Conservation (phyloP, 2,797 vertebrate species). For the Sebastolobus alascanus region DNA sequence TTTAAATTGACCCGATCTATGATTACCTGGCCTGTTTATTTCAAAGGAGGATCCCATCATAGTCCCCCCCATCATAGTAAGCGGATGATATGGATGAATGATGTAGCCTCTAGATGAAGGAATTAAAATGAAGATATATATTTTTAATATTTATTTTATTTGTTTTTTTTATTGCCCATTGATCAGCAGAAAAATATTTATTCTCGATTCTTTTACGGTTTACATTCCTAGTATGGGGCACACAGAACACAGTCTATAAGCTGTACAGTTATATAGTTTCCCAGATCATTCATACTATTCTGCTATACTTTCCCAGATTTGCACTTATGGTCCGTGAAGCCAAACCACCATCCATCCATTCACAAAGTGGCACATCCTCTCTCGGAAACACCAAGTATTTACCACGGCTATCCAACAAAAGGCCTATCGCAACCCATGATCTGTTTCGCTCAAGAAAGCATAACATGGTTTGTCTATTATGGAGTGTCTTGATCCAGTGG, state of each 20-base stretch:
- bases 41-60: slow-evolving; percentile 19
- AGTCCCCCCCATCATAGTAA: slow-evolving; percentile 12
- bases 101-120: slow-evolving; percentile 22
- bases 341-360: slow-evolving; percentile 46
- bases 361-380: slow-evolving; percentile 31
- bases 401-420: slow-evolving; percentile 31
- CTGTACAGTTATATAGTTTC: neutral
- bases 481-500: slow-evolving; percentile 49
- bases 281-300: neutral
- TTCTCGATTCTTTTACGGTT: neutral
- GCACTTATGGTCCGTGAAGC: slow-evolving; percentile 1
- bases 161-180: neutral
- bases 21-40: slow-evolving; percentile 18
- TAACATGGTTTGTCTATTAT: slow-evolving; percentile 41
- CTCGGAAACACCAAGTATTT: slow-evolving; percentile 29
- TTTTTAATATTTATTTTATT: slow-evolving; percentile 5
- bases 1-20: neutral
- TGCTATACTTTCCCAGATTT: slow-evolving; percentile 8
- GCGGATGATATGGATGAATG: slow-evolving; percentile 22
- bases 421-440: slow-evolving; percentile 18
- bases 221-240: neutral
- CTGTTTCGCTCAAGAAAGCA: slow-evolving; percentile 30
- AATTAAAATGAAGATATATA: slow-evolving; percentile 18
- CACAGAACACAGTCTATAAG: neutral
- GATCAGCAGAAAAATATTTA: neutral